phyloP scores from a whole-genome alignment of 1,140 invertebrate genomes.

The Melitaea cinxia region DNA sequence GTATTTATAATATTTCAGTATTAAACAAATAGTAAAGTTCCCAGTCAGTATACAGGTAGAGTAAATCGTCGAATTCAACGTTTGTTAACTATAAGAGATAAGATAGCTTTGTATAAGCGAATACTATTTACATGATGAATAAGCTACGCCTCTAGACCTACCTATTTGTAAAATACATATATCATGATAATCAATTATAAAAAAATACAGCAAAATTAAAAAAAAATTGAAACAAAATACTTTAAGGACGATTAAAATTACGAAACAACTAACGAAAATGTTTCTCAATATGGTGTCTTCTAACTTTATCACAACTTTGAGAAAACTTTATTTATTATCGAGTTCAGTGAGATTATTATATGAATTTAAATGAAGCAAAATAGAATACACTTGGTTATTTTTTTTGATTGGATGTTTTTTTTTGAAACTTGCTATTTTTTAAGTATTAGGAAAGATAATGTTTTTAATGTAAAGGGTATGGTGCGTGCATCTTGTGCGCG shows the following conservation, averaged over 20 bases:
- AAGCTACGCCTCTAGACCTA: neutral
- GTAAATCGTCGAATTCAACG: slow-evolving; percentile 12
- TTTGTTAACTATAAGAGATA: slow-evolving; percentile 20
- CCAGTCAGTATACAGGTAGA: slow-evolving; percentile 21
- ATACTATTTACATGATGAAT: slow-evolving; percentile 20
- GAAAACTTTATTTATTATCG: neutral
- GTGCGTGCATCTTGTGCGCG: too few species aligned
- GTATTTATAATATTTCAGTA: neutral
- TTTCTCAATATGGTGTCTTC: neutral
- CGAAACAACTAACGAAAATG: neutral
- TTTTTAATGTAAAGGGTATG: too few species aligned
- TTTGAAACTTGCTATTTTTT: too few species aligned
- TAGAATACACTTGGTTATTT: too few species aligned
- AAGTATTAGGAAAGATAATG: too few species aligned
- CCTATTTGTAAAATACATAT: neutral
- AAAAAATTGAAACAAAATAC: neutral
- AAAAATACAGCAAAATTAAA: neutral
- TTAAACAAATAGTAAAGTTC: neutral
- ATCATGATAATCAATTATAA: neutral
- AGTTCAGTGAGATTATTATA: too few species aligned
- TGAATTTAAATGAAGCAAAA: too few species aligned
- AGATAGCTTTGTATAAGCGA: slow-evolving; percentile 10
- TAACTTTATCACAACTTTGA: neutral
- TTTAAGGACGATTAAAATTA: neutral
- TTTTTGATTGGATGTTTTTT: too few species aligned